Percentiles rank a stretch among this genome's conserved stretches.
phyloP scores from a whole-genome alignment of 2,797 vertebrate species.

The Moxostoma hubbsi region DNA sequence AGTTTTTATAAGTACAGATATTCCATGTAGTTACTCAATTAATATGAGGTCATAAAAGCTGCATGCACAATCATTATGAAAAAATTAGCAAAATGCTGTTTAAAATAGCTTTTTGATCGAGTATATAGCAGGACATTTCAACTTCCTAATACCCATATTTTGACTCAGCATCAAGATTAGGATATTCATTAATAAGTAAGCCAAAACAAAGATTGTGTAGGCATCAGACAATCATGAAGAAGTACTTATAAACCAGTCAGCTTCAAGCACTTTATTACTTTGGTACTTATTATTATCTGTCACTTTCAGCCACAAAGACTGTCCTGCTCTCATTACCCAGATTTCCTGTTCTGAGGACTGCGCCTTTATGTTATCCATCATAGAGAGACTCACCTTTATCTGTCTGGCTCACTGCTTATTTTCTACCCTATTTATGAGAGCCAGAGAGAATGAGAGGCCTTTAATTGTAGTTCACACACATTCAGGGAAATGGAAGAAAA shows the following conservation, averaged over 20 bases:
- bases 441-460: constrained; percentile 57
- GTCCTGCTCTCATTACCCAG: not conserved
- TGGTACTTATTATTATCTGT: constrained; percentile 2
- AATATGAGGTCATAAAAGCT: too few relatives aligned
- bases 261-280: not conserved
- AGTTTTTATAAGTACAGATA: too few relatives aligned
- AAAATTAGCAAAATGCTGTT: too few relatives aligned
- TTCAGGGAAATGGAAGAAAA: constrained; percentile 19
- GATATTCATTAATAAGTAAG: too few relatives aligned
- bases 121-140: too few relatives aligned
- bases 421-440: constrained; percentile 53
- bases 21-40: too few relatives aligned
- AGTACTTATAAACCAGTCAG: constrained; percentile 1
- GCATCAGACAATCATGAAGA: not conserved
- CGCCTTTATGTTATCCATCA: constrained; percentile 32
- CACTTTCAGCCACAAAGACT: constrained; percentile 11
- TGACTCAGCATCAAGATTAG: too few relatives aligned
- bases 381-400: constrained; percentile 30
- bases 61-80: too few relatives aligned
- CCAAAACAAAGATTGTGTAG: too few relatives aligned
- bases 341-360: constrained; percentile 15
- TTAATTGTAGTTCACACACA: constrained; percentile 45
- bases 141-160: too few relatives aligned
- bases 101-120: too few relatives aligned
- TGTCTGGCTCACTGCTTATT: constrained; percentile 39